A percentile compares a stretch with the other conserved stretches of the same genome.
These are phyloP conservation scores for Scaptomyza hsui DNA, from an alignment of 1,140 invertebrate species.

Conservation along the genomic window DNA sequence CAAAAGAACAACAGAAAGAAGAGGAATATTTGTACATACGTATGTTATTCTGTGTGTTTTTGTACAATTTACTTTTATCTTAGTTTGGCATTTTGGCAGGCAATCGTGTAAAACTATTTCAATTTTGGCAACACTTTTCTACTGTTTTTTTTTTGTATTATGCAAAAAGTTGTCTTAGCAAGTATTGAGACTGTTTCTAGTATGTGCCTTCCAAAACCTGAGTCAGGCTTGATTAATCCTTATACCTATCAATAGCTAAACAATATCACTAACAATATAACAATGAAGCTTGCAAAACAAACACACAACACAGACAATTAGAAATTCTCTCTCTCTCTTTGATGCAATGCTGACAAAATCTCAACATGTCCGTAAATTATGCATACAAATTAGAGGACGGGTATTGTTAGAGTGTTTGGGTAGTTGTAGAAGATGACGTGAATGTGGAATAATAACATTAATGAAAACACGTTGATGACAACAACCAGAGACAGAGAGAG, in stretches of 20 bases:
- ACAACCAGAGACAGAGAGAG: background rate
- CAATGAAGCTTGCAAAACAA: slow-evolving; percentile 23
- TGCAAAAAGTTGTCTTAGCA: slow-evolving; percentile 21
- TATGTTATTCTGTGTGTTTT: background rate
- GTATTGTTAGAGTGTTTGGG: slow-evolving; percentile 42
- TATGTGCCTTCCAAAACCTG: no score
- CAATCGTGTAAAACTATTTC: slow-evolving; percentile 68
- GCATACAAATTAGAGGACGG: slow-evolving; percentile 75
- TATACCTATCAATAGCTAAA: slow-evolving; percentile 45
- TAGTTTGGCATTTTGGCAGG: slow-evolving; percentile 20
- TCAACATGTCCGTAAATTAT: slow-evolving; percentile 65
- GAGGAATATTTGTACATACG: slow-evolving; percentile 6
- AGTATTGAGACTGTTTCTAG: slow-evolving; percentile 14
- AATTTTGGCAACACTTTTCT: slow-evolving; percentile 57
- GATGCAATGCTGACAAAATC: slow-evolving; percentile 26
- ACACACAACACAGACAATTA: slow-evolving; percentile 48
- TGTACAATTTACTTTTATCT: slow-evolving; percentile 41
- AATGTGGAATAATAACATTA: slow-evolving; percentile 80
- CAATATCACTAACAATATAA: slow-evolving; percentile 42
- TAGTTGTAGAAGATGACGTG: slow-evolving; percentile 53
- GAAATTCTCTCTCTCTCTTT: slow-evolving; percentile 9
- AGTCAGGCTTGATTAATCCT: no score
- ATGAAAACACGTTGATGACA: slow-evolving; percentile 69
- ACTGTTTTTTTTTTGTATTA: slow-evolving; percentile 13
- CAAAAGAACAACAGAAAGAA: slow-evolving; percentile 8